A percentile compares a stretch with the other conserved stretches of the same genome.
Conservation (phyloP, 2,888 invertebrate genomes). For the Pecten maximus region DNA sequence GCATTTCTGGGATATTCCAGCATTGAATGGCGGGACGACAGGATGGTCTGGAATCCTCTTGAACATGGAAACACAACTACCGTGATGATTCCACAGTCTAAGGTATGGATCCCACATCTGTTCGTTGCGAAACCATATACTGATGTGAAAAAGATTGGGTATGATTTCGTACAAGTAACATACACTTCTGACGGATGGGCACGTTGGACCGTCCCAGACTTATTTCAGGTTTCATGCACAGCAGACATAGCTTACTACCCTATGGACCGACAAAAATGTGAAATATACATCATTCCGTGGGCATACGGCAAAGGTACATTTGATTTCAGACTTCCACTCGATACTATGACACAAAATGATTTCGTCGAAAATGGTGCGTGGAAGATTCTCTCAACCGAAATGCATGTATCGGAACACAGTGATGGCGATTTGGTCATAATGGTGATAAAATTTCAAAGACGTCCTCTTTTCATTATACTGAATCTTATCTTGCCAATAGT, state of each 20-base stretch:
- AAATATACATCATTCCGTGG: not conserved
- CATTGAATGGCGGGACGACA: not conserved
- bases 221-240: not conserved
- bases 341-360: not conserved
- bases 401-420: not conserved
- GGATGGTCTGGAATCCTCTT: not conserved
- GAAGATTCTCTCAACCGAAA: not conserved
- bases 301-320: not conserved
- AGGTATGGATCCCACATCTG: not conserved
- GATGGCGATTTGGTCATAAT: not conserved
- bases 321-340: not conserved
- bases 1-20: not conserved
- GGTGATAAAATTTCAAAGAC: conserved; percentile 15
- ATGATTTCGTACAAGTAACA: not conserved
- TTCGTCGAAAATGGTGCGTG: not conserved
- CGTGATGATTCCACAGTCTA: not conserved
- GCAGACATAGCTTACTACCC: not conserved
- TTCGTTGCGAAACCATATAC: not conserved
- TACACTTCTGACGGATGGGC: not conserved
- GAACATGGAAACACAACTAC: not conserved
- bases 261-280: not conserved
- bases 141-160: not conserved
- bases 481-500: not conserved
- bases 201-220: not conserved
- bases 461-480: not conserved